A percentile compares a stretch with the other conserved stretches of the same genome.
phyloP scores from a whole-genome alignment of 1,140 invertebrate species.

The Drosophila elegans region DNA sequence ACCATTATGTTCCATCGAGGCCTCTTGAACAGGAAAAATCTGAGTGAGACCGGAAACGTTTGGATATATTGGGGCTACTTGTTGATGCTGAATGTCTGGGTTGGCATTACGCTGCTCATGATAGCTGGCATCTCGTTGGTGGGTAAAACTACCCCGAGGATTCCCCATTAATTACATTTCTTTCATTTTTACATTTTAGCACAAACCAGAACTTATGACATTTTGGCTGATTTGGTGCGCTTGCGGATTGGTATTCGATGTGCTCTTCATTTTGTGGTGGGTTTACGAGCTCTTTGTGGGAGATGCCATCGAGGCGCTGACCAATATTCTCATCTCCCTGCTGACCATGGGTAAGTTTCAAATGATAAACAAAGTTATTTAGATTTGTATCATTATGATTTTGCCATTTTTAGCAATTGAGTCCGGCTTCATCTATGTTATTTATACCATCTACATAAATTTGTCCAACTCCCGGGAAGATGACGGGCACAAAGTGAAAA shows the following conservation, averaged over 20 bases:
- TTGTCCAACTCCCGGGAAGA: neutral
- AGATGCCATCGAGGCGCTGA: slow-evolving; percentile 62
- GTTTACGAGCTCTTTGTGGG: slow-evolving; percentile 38
- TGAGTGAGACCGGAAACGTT: slow-evolving; percentile 11
- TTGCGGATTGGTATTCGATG: slow-evolving; percentile 50
- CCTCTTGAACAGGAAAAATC: slow-evolving; percentile 3
- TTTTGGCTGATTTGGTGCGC: slow-evolving; percentile 58
- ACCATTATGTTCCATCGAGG: slow-evolving; percentile 4
- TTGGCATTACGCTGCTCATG: slow-evolving; percentile 55
- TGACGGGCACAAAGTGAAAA: neutral
- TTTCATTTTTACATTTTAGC: slow-evolving; percentile 9
- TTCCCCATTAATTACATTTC: neutral
- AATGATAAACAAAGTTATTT: neutral
- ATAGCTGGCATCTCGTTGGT: slow-evolving; percentile 59
- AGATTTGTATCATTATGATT: neutral
- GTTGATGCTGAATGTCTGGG: slow-evolving; percentile 60
- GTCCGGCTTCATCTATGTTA: slow-evolving; percentile 54
- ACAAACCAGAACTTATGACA: slow-evolving; percentile 47
- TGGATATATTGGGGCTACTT: slow-evolving; percentile 59
- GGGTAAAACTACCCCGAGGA: neutral
- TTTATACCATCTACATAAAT: slow-evolving; percentile 51
- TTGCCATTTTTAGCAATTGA: slow-evolving; percentile 49
- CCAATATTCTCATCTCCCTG: slow-evolving; percentile 65
- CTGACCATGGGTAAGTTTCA: slow-evolving; percentile 53
- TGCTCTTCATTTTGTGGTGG: slow-evolving; percentile 54